phyloP scores from a whole-genome alignment of 2,113 vertebrate species.

The Chloebia gouldiae region DNA sequence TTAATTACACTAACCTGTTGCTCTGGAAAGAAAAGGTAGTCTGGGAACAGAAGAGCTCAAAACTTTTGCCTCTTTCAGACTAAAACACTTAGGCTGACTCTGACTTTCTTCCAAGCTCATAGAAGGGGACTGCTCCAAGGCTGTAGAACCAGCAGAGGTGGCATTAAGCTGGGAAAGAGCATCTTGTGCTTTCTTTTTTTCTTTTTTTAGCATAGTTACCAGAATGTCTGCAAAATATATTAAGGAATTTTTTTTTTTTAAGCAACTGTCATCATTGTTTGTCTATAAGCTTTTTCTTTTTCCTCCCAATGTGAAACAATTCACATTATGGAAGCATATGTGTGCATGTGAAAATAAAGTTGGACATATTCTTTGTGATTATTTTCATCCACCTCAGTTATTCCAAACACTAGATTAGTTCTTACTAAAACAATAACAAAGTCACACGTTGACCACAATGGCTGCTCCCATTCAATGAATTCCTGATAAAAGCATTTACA shows the following conservation, averaged over 20 bases:
- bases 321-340: not conserved
- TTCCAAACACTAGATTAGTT: not conserved
- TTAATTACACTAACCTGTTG: conserved; percentile 65
- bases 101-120: not conserved
- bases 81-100: not conserved
- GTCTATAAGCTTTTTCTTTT: not conserved
- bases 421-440: not conserved
- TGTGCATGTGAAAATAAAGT: not conserved
- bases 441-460: not conserved
- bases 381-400: not conserved
- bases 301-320: not conserved
- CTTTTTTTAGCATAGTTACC: conserved; percentile 88
- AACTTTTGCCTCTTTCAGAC: not conserved
- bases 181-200: conserved; percentile 82
- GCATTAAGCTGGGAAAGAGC: conserved; percentile 43
- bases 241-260: conserved; percentile 57
- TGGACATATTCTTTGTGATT: not conserved
- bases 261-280: not conserved
- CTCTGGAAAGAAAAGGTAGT: conserved; percentile 13
- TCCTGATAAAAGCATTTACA: not conserved
- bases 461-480: not conserved
- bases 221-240: conserved; percentile 79
- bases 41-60: not conserved
- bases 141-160: not conserved
- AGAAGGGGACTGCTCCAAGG: not conserved